Evolutionary conservation across 1,140 invertebrate species (phyloP).

Genomic region (Neelides sp.): DNA sequence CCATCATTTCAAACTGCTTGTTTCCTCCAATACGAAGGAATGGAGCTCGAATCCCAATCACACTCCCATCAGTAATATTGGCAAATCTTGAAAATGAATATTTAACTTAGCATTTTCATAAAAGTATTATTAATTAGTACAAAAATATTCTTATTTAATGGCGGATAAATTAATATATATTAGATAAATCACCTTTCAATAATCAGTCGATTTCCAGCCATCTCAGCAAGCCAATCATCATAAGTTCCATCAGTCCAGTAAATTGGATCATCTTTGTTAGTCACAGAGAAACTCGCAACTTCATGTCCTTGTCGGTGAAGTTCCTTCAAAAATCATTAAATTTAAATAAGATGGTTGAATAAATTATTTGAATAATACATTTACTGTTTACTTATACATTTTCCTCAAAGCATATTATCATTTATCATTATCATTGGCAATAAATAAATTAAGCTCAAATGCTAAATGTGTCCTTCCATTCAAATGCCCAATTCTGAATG

Average conservation of each 20-base stretch:
- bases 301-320: constrained; percentile 84
- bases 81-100: constrained; percentile 46
- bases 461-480: background rate
- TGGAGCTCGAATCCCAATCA: constrained; percentile 76
- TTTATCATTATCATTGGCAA: too few species aligned
- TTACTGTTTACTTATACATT: too few species aligned
- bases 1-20: constrained; percentile 92
- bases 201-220: constrained; percentile 80
- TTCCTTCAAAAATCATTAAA: constrained; percentile 46
- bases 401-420: too few species aligned
- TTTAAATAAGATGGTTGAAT: constrained; percentile 1
- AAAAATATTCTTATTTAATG: constrained; percentile 2
- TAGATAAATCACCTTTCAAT: constrained; percentile 46
- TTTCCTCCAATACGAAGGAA: constrained; percentile 83
- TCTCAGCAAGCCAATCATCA: constrained; percentile 87
- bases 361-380: background rate
- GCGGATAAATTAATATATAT: background rate
- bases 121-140: background rate
- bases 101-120: background rate
- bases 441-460: background rate
- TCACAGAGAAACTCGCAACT: constrained; percentile 84
- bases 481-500: too few species aligned
- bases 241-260: constrained; percentile 78
- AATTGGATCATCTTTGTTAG: constrained; percentile 75
- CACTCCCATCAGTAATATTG: constrained; percentile 78